Base-by-base conservation (phyloP, 2,797 vertebrate genomes). In the Carcharodon carcharias region DNA sequence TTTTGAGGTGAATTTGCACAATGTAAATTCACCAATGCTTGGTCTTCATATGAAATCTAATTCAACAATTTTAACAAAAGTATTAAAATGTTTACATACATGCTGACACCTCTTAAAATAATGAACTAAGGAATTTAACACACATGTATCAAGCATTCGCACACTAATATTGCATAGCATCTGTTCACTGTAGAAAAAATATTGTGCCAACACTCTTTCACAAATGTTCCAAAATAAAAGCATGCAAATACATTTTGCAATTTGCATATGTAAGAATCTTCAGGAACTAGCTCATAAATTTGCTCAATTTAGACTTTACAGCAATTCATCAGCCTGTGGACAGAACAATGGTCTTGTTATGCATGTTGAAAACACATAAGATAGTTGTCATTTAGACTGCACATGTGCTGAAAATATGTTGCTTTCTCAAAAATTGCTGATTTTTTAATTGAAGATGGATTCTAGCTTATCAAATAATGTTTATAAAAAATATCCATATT, bases 401-500 rank as follows among this genome's bases (percentile, higher is more conserved):
- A 31, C 45, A 31, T 54, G 4, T 95, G 23, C 65, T 54, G 40
- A 95, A 69, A 69, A 50, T 54, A 54, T 50, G 23, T 14, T 71
- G 12, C 4, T 71, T 95, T 69, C 67, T 54, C 88, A 95, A 77
- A 95, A 31, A 77, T 21, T 67, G 40, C 69, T 73, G 31, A 77
- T 54, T 95, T 73, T 95, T 73, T 31, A n/a, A 95, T n/a, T 7
- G 54, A 31, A 12, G n/a, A 58, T 63, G 71, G 67, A 11, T 73
- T 71, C 14, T 54, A 56, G 3, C 31, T 95, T 21, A 77, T 97
- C 96, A 97, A 96, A 97, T 97, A 96, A 97, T 98, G 97, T 97
- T 97, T 97, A 97, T 97, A 23, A 97, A 97, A 97, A 96, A 96
- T 97, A 97, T 97, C 97, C 97, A 97, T 98, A 97, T 97, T 97